Evolutionary conservation across 2,888 invertebrate genomes (phyloP).

Genomic region (Thereva unica): DNA sequence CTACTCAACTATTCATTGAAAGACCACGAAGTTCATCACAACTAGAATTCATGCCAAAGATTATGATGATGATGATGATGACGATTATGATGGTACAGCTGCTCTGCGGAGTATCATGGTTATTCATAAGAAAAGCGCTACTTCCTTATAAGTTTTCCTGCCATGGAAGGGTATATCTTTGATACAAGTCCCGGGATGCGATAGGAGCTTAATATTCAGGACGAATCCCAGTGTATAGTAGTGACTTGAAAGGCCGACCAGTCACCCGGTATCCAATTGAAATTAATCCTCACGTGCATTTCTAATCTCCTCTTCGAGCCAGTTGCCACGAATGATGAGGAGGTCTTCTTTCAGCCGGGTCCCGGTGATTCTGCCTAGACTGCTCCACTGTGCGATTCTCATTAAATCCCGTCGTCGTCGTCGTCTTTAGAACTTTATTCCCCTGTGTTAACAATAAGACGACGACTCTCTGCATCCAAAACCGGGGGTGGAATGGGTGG

Average conservation of each 20-base stretch:
- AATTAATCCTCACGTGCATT: slow-evolving; percentile 26
- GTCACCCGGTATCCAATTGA: slow-evolving; percentile 22
- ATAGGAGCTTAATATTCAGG: neutral
- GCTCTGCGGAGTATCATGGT: too few relatives aligned
- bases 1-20: slow-evolving; percentile 33
- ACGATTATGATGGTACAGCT: neutral
- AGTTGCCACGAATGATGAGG: slow-evolving; percentile 3
- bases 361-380: too few relatives aligned
- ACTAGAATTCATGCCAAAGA: slow-evolving; percentile 16
- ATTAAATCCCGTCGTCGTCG: too few relatives aligned
- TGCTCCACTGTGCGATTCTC: too few relatives aligned
- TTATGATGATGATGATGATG: slow-evolving; percentile 3
- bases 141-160: too few relatives aligned
- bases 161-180: too few relatives aligned
- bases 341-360: too few relatives aligned
- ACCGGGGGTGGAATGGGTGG: too few relatives aligned
- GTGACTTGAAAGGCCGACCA: slow-evolving; percentile 13
- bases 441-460: too few relatives aligned
- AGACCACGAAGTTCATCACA: slow-evolving; percentile 1
- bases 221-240: neutral
- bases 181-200: neutral
- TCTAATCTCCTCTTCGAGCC: neutral
- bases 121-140: too few relatives aligned
- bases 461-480: too few relatives aligned
- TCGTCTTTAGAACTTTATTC: too few relatives aligned